Conservation (phyloP, 2,113 vertebrate species). For the human (Homo sapiens) region DNA sequence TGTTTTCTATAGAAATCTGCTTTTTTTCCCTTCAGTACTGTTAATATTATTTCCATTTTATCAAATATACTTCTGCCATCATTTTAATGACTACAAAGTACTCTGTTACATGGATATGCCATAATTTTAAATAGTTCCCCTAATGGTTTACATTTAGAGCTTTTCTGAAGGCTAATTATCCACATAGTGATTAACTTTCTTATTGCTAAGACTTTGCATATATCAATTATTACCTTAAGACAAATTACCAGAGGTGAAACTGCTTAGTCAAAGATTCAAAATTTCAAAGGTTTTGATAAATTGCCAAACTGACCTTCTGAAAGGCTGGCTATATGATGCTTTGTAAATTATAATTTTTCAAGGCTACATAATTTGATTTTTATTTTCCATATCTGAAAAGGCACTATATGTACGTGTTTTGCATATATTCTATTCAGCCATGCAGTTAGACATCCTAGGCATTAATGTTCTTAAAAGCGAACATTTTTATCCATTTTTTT, state of each 20-base stretch:
- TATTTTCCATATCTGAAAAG: not conserved
- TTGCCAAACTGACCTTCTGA: not conserved
- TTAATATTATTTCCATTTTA: not conserved
- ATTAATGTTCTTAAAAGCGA: not conserved
- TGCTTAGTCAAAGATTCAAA: not conserved
- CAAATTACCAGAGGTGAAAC: not conserved
- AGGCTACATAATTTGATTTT: not conserved
- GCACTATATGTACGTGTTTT: too few relatives aligned
- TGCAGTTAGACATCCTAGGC: not conserved
- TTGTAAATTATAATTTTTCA: not conserved
- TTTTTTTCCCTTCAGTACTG: not conserved
- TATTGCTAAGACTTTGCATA: not conserved
- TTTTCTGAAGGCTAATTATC: not conserved
- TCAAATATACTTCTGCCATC: not conserved
- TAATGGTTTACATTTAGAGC: not conserved
- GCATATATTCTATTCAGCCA: not conserved
- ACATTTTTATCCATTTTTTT: too few relatives aligned
- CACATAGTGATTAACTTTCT: not conserved
- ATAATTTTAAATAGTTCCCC: not conserved
- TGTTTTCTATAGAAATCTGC: not conserved
- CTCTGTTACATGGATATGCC: not conserved
- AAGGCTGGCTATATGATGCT: not conserved
- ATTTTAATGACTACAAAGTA: not conserved
- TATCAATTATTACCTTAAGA: not conserved
- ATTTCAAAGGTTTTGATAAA: not conserved